Percentiles rank a stretch among this genome's conserved stretches.
Conservation (phyloP, 2,888 invertebrate species). For the Myathropa florea region DNA sequence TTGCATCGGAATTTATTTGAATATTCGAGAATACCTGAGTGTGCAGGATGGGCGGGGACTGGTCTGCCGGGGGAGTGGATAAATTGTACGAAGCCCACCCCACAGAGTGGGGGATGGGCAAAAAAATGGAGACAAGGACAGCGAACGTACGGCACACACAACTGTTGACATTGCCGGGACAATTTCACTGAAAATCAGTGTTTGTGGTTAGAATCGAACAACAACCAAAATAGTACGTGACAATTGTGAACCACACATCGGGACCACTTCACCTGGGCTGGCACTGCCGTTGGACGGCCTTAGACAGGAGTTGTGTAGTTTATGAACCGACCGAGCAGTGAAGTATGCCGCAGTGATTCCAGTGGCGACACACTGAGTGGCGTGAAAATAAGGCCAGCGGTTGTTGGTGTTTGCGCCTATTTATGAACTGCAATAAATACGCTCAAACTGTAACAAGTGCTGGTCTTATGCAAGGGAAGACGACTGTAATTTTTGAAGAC, state of each 20-base stretch:
- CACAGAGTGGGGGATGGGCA: neutral
- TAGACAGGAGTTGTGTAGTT: neutral
- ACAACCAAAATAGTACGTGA: constrained; percentile 67
- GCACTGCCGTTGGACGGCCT: constrained; percentile 15
- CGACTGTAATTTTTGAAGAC: too few species aligned
- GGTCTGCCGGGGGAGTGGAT: constrained; percentile 10
- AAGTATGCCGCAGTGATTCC: constrained; percentile 17
- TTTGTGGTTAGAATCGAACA: constrained; percentile 63
- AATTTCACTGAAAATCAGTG: constrained; percentile 60
- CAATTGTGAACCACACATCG: constrained; percentile 51
- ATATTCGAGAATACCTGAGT: constrained; percentile 57
- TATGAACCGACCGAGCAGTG: constrained; percentile 31
- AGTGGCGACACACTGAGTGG: constrained; percentile 2
- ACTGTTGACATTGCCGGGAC: constrained; percentile 61
- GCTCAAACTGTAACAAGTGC: neutral
- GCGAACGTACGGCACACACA: constrained; percentile 8
- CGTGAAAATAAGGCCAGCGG: neutral
- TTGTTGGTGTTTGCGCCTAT: neutral
- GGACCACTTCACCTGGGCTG: constrained; percentile 23
- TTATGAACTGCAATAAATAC: neutral
- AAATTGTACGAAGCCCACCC: constrained; percentile 30
- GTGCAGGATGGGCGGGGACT: neutral
- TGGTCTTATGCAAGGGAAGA: too few species aligned
- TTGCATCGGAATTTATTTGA: constrained; percentile 68
- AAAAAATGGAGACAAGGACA: constrained; percentile 18